These are phyloP conservation scores for Drosophila pseudotalamancana DNA, from an alignment of 2,888 invertebrate genomes.

Conservation along the genomic window DNA sequence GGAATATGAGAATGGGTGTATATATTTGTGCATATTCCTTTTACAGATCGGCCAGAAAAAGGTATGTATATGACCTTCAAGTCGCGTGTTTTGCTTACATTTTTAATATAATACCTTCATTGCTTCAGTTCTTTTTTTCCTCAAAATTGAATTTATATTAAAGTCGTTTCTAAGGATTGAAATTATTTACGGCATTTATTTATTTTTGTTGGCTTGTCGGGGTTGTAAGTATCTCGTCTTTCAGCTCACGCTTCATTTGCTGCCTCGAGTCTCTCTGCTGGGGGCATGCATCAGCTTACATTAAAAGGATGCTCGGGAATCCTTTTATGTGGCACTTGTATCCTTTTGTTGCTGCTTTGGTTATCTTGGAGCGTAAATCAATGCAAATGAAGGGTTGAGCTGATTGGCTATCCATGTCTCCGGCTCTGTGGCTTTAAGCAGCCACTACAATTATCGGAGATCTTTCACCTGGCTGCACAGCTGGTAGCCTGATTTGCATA, in stretches of 20 bases:
- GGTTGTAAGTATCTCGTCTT: background rate
- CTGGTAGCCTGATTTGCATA: constrained; percentile 68
- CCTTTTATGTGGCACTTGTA: constrained; percentile 3
- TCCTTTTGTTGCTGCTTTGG: constrained; percentile 16
- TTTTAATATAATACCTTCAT: background rate
- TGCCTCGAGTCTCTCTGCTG: constrained; percentile 2
- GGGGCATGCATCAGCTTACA: constrained; percentile 11
- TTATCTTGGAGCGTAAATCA: constrained; percentile 60
- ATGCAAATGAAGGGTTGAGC: constrained; percentile 37
- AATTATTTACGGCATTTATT: background rate
- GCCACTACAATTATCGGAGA: constrained; percentile 61
- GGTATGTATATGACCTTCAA: too few relatives aligned
- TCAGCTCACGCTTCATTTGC: constrained; percentile 38
- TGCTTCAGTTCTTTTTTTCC: too few relatives aligned
- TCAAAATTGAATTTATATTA: constrained; percentile 8
- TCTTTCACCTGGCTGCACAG: constrained; percentile 68
- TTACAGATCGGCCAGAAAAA: too few relatives aligned
- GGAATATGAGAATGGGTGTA: too few relatives aligned
- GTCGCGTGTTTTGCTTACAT: too few relatives aligned
- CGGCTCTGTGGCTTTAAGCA: background rate
- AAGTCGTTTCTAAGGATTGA: background rate
- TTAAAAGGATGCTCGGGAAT: constrained; percentile 19
- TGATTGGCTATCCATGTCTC: constrained; percentile 10
- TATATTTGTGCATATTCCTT: too few relatives aligned
- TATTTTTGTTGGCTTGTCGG: background rate